A percentile compares a stretch with the other conserved stretches of the same genome.
phyloP scores from a whole-genome alignment of 2,113 vertebrate species.

The Setophaga coronata region DNA sequence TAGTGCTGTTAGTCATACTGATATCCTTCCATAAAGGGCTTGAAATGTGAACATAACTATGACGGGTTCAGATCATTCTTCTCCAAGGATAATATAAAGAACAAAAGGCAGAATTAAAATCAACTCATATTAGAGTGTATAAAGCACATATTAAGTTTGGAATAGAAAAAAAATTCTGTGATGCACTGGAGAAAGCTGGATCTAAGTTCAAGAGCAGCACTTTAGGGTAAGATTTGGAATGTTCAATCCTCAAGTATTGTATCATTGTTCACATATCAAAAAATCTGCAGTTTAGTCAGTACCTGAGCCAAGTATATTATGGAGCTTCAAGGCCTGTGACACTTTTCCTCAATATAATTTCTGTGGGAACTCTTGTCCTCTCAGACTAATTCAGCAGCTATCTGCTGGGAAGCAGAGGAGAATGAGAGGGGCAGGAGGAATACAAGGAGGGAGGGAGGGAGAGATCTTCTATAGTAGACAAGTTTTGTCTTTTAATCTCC shows the following conservation, averaged over 20 bases:
- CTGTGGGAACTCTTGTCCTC: not conserved
- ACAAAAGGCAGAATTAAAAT: not conserved
- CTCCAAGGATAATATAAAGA: not conserved
- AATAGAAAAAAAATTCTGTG: not conserved
- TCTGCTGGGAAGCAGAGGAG: rapidly evolving
- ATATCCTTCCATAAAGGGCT: not conserved
- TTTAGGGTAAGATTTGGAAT: not conserved
- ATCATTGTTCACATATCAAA: not conserved
- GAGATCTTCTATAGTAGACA: not conserved
- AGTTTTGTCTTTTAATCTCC: not conserved
- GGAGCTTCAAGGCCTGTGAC: not conserved
- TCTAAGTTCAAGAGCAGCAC: not conserved
- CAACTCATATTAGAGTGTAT: not conserved
- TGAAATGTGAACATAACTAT: not conserved
- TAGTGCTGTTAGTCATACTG: not conserved
- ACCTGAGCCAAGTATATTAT: not conserved
- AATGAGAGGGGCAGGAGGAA: not conserved
- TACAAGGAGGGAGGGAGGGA: not conserved
- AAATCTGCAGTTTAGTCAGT: not conserved
- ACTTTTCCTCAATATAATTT: not conserved
- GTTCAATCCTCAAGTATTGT: not conserved
- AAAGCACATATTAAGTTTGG: not conserved
- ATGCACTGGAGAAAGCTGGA: not conserved
- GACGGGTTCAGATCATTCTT: not conserved
- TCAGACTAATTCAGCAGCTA: not conserved